Conservation (phyloP, 2,888 invertebrate species). For the Nymphalis polychloros region DNA sequence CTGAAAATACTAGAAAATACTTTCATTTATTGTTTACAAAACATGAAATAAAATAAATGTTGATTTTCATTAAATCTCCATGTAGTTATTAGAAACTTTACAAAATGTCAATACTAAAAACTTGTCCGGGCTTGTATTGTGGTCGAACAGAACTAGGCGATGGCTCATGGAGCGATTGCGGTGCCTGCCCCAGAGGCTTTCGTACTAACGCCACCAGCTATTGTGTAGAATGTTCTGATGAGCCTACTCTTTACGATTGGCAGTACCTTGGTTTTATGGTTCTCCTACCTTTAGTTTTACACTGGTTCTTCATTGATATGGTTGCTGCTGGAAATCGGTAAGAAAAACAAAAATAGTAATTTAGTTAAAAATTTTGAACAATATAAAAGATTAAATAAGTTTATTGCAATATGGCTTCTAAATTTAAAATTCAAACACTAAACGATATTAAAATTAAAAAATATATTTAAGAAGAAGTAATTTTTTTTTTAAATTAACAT, state of each 20-base stretch:
- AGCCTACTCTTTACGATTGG: slow-evolving; percentile 94
- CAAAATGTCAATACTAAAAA: slow-evolving; percentile 64
- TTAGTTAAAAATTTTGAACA: not conserved
- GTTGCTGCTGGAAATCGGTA: slow-evolving; percentile 88
- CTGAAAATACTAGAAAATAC: not conserved
- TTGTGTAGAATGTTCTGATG: slow-evolving; percentile 88
- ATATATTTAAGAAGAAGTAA: too few relatives aligned
- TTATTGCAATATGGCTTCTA: too few relatives aligned
- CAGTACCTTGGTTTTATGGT: slow-evolving; percentile 97
- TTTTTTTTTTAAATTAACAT: too few relatives aligned
- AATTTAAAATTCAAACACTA: too few relatives aligned
- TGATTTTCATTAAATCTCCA: not conserved
- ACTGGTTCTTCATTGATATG: slow-evolving; percentile 96
- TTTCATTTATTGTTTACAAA: slow-evolving; percentile 2
- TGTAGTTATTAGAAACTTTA: not conserved
- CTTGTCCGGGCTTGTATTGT: slow-evolving; percentile 92
- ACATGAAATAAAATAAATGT: not conserved
- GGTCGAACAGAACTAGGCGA: slow-evolving; percentile 85
- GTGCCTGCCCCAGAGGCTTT: slow-evolving; percentile 92
- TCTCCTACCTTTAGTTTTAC: slow-evolving; percentile 91
- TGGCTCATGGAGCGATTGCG: slow-evolving; percentile 89
- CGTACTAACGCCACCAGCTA: slow-evolving; percentile 87
- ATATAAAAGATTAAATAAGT: too few relatives aligned
- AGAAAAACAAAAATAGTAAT: slow-evolving; percentile 29
- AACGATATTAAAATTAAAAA: too few relatives aligned